phyloP scores from a whole-genome alignment of 2,888 invertebrate species.

The Cryptosula pallasiana region DNA sequence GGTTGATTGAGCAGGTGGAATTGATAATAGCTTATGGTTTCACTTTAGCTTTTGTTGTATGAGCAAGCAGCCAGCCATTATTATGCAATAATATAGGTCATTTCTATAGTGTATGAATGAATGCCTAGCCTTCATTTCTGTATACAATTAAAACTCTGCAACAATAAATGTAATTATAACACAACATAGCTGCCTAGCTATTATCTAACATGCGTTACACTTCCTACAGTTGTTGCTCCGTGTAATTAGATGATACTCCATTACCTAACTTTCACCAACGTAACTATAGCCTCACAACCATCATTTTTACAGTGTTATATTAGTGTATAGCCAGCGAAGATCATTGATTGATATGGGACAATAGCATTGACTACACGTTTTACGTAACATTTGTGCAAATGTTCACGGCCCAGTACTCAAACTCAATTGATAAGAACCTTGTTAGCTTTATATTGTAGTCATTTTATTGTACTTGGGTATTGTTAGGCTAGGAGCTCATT shows the following conservation, averaged over 20 bases:
- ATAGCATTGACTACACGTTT: too few species aligned
- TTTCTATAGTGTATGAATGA: background rate
- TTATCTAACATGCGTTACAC: constrained; percentile 2
- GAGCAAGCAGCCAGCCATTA: background rate
- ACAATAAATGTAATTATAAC: constrained; percentile 20
- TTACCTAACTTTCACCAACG: too few species aligned
- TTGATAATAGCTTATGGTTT: background rate
- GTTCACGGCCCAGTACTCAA: background rate
- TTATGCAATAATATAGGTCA: constrained; percentile 2
- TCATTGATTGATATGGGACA: too few species aligned
- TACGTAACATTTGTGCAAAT: background rate
- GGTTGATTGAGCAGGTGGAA: background rate
- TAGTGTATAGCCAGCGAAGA: too few species aligned
- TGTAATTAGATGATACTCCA: too few species aligned
- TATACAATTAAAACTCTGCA: constrained; percentile 23
- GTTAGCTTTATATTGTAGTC: background rate
- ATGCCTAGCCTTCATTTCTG: background rate
- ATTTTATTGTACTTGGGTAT: background rate
- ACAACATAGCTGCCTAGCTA: background rate
- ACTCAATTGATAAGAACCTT: background rate
- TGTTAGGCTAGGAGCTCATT: background rate
- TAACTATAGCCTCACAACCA: too few species aligned
- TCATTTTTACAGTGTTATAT: too few species aligned
- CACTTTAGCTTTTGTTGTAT: background rate
- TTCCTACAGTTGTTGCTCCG: too few species aligned